A percentile compares a stretch with the other conserved stretches of the same genome.
phyloP scores from a whole-genome alignment of 2,888 invertebrate species.

The Sinodicranocentrus sp. region DNA sequence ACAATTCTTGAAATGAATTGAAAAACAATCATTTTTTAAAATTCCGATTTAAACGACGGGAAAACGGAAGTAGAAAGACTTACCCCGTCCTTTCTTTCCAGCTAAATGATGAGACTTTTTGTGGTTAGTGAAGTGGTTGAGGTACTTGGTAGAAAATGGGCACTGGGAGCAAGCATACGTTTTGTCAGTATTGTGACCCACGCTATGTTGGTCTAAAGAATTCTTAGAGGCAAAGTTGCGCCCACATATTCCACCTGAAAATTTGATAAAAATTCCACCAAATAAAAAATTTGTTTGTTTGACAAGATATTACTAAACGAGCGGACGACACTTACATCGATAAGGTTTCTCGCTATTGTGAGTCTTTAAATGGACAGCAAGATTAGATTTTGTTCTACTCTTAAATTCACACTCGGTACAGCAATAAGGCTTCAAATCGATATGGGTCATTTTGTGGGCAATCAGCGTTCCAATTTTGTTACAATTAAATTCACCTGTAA shows the following conservation, averaged over 20 bases:
- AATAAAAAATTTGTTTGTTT: not conserved
- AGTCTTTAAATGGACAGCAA: constrained; percentile 81
- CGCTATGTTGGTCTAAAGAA: constrained; percentile 82
- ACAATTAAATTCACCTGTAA: constrained; percentile 78
- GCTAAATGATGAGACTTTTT: constrained; percentile 83
- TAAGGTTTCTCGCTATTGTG: constrained; percentile 76
- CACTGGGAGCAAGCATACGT: constrained; percentile 84
- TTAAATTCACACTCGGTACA: constrained; percentile 82
- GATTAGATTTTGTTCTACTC: constrained; percentile 82
- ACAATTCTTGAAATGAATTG: constrained; percentile 65
- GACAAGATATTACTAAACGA: too few species aligned
- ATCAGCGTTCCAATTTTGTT: constrained; percentile 81
- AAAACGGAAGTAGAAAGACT: constrained; percentile 18
- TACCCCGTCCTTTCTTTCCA: constrained; percentile 68
- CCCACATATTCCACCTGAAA: constrained; percentile 81
- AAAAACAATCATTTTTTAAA: not conserved
- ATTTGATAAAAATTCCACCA: constrained; percentile 10
- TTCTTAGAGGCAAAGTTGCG: constrained; percentile 82
- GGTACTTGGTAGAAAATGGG: constrained; percentile 84
- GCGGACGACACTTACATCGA: constrained; percentile 71
- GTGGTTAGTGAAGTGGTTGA: constrained; percentile 84
- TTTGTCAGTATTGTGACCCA: constrained; percentile 81
- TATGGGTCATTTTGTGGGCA: constrained; percentile 82
- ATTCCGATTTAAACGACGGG: constrained; percentile 2
- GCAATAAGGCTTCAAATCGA: constrained; percentile 80